phyloP scores from a whole-genome alignment of 2,888 invertebrate species.

The Leptinotarsa rubiginosa region DNA sequence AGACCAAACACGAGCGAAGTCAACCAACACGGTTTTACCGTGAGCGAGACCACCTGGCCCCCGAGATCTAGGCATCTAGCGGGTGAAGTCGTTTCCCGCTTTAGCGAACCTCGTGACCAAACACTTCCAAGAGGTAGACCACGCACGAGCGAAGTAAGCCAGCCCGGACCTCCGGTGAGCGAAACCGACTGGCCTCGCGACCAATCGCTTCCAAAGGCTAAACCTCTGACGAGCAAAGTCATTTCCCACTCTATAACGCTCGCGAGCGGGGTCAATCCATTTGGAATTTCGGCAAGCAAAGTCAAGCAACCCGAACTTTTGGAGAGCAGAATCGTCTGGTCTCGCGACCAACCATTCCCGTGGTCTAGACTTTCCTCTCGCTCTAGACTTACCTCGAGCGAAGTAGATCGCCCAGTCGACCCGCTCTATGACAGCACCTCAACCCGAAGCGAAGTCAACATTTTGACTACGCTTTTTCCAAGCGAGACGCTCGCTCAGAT shows the following conservation, averaged over 20 bases:
- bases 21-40: neutral
- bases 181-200: no score
- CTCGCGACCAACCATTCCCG: neutral
- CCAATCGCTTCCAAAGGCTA: neutral
- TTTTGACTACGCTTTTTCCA: slow-evolving; percentile 38
- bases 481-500: slow-evolving; percentile 51
- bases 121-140: neutral
- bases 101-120: no score
- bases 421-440: no score
- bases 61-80: neutral
- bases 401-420: neutral
- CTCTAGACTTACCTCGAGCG: slow-evolving; percentile 8
- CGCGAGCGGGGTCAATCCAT: neutral
- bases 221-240: neutral
- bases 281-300: neutral
- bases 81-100: neutral
- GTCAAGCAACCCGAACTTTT: neutral
- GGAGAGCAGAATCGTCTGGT: neutral
- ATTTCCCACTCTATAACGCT: neutral
- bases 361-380: neutral
- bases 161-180: neutral
- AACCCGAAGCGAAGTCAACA: neutral
- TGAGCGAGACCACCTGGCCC: neutral
- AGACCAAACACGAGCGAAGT: neutral
- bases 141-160: neutral